A percentile compares a stretch with the other conserved stretches of the same genome.
These are phyloP conservation scores for Venustoraphidia nigricollis DNA, from an alignment of 2,888 invertebrate species.

Conservation along the genomic window DNA sequence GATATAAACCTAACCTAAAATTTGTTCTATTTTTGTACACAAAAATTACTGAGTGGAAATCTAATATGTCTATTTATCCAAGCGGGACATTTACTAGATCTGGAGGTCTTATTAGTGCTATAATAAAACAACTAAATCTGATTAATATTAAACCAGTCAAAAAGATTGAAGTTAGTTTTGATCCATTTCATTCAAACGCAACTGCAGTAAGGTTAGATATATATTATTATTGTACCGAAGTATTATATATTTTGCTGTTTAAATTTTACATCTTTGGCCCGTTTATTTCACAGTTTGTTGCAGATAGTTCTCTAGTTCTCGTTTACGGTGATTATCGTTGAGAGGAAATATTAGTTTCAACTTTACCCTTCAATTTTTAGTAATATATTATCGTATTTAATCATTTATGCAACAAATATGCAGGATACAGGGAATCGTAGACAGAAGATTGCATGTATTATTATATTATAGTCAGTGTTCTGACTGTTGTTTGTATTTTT, in stretches of 20 bases:
- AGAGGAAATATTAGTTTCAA: too few relatives aligned
- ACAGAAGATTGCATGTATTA: constrained; percentile 15
- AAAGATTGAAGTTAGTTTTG: constrained; percentile 62
- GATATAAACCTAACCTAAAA: too few relatives aligned
- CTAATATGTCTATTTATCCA: constrained; percentile 58
- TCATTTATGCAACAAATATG: not conserved
- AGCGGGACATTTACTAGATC: constrained; percentile 52
- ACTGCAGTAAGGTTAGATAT: constrained; percentile 34
- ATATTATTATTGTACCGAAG: constrained; percentile 4
- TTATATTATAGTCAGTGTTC: constrained; percentile 11
- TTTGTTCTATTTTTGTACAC: too few relatives aligned
- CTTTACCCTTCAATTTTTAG: too few relatives aligned
- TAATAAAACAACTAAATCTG: constrained; percentile 50
- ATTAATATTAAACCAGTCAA: constrained; percentile 68
- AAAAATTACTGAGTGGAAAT: not conserved
- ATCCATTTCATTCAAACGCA: constrained; percentile 66
- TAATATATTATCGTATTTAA: too few relatives aligned
- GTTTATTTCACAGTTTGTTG: too few relatives aligned
- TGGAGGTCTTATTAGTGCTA: constrained; percentile 53
- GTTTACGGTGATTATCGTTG: too few relatives aligned
- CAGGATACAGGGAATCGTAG: constrained; percentile 4
- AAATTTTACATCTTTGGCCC: not conserved
- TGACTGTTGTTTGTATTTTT: constrained; percentile 19
- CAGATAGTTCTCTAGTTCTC: too few relatives aligned
- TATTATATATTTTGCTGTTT: not conserved